phyloP scores from a whole-genome alignment of 2,888 invertebrate genomes.

The Branchellion lobata region DNA sequence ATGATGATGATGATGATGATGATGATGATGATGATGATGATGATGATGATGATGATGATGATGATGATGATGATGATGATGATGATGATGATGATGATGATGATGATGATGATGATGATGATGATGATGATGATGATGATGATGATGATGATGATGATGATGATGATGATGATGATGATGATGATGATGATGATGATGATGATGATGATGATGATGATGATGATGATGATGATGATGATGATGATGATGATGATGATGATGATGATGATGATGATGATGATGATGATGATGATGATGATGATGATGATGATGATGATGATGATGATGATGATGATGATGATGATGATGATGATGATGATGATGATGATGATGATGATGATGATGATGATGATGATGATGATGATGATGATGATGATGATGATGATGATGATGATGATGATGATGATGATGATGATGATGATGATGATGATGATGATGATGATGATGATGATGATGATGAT shows the following conservation, averaged over 20 bases:
- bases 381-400: slow-evolving; percentile 26
- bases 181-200: slow-evolving; percentile 19
- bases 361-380: slow-evolving; percentile 12
- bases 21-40: slow-evolving; percentile 26
- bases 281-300: slow-evolving; percentile 11
- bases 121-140: slow-evolving; percentile 12
- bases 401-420: slow-evolving; percentile 11
- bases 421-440: slow-evolving; percentile 19
- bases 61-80: slow-evolving; percentile 19
- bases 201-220: slow-evolving; percentile 20
- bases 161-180: slow-evolving; percentile 11
- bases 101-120: slow-evolving; percentile 21
- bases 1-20: slow-evolving; percentile 12
- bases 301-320: slow-evolving; percentile 19
- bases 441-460: slow-evolving; percentile 20
- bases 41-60: slow-evolving; percentile 11
- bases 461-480: slow-evolving; percentile 21
- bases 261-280: slow-evolving; percentile 26
- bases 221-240: slow-evolving; percentile 21
- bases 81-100: slow-evolving; percentile 20
- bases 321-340: slow-evolving; percentile 20
- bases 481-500: slow-evolving; percentile 12
- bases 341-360: slow-evolving; percentile 21
- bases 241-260: slow-evolving; percentile 12
- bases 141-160: slow-evolving; percentile 26